phyloP scores from a whole-genome alignment of 2,888 invertebrate genomes.

The Argyresthia goedartella region DNA sequence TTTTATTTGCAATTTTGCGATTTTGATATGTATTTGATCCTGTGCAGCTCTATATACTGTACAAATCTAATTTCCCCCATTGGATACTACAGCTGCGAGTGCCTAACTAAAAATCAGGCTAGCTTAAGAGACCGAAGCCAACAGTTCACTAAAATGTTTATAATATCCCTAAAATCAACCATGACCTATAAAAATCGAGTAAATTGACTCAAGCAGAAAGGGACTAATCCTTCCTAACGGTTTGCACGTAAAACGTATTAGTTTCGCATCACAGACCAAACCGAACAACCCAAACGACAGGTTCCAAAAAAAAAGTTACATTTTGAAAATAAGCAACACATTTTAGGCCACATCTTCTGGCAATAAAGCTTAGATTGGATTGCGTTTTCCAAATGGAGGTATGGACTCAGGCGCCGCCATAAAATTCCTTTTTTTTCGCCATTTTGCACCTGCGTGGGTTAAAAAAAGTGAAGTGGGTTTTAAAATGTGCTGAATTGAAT shows the following conservation, averaged over 20 bases:
- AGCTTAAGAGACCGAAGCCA: too few species aligned
- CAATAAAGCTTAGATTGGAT: too few species aligned
- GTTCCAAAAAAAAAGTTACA: not conserved
- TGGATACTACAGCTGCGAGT: too few species aligned
- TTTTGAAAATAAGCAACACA: not conserved
- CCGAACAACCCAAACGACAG: not conserved
- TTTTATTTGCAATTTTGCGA: too few species aligned
- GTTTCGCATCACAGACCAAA: constrained; percentile 17
- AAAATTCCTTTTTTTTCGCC: constrained; percentile 39
- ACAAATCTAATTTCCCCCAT: too few species aligned
- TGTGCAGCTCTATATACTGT: too few species aligned
- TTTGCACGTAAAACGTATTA: constrained; percentile 20
- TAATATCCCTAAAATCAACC: not conserved
- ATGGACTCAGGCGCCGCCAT: constrained; percentile 44
- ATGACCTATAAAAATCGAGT: not conserved
- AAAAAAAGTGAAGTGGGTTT: constrained; percentile 25
- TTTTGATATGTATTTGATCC: too few species aligned
- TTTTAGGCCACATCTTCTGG: too few species aligned
- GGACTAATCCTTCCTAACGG: constrained; percentile 19
- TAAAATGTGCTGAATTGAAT: constrained; percentile 28
- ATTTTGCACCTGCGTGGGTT: constrained; percentile 52
- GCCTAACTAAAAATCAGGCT: too few species aligned
- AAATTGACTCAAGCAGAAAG: not conserved
- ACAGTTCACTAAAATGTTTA: too few species aligned
- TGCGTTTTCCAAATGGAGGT: too few species aligned